Base-by-base conservation (phyloP, 1,140 invertebrate species). In the Ptiloglossa arizonensis region DNA sequence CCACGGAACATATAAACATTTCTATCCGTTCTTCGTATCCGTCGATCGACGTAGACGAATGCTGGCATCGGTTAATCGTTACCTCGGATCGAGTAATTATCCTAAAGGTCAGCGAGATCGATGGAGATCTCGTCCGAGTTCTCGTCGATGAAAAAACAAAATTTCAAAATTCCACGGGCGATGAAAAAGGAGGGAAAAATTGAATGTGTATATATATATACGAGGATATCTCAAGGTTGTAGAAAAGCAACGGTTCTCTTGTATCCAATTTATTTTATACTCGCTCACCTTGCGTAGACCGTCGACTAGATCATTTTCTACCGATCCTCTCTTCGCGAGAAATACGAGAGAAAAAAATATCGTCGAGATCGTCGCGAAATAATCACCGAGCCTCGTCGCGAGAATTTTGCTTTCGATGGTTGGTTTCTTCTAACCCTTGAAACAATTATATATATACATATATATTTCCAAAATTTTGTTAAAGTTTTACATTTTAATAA, bases 281-380 rank as follows among this genome's bases (percentile, higher is more conserved):
- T 67, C 62, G 62, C 50, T 67, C 57, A 50, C 50, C 50, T 67
- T 46, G 52, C 22, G 38, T 29, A 67, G 35, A 74, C 24, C 62
- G 38, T 72, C 44, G 32, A 72, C 44, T 62, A 72, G 59, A 72
- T 72, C 29, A 72, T 74, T 64, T 64, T 74, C 46, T 56, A 66
- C 48, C 24, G 48, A 74, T 66, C 46, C 62, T 74, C 62, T 64
- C 50, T 56, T 56, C 32, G 66, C 71, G 44, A 66, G 50, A 74
- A 2, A 52, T 38, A 72, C 46, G 59, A 48, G n/a, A 62, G n/a
- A n/a, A n/a, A n/a, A n/a, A n/a, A 63, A 67, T 32, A 52, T 38
- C 70, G 29, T 63, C 57, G 41, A 62, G 41, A 22, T 50, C 44
- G 44, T 62, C n/a, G n/a, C n/a, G n/a, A 29, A 6, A 27, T 4